Base-by-base conservation (phyloP, 2,888 invertebrate species). In the Platycheirus rosarum region DNA sequence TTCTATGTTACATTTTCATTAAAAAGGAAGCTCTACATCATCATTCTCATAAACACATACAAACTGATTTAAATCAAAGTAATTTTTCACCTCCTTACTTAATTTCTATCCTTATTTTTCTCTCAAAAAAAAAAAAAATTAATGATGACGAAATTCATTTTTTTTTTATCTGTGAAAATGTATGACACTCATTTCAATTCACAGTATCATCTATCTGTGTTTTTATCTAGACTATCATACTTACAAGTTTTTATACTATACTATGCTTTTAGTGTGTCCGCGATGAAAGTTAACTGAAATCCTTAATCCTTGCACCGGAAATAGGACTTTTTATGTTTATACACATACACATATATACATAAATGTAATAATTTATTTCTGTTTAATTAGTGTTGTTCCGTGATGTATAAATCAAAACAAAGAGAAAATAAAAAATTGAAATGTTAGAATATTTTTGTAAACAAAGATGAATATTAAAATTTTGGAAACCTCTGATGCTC, bases 371-470 rank as follows among this genome's bases (percentile, higher is more conserved):
- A 46, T 69, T 75, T 53, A 76, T 70, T 70, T 76, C 37, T 46
- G 53, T 76, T 76, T 76, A 76, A 76, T 76, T 70, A 76, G 62
- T 70, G 6, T n/a, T n/a, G n/a, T n/a, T n/a, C n/a, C n/a, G n/a
- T n/a, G n/a, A n/a, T n/a, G n/a, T n/a, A n/a, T n/a, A n/a, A n/a
- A n/a, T n/a, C n/a, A n/a, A n/a, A n/a, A n/a, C n/a, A n/a, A n/a
- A n/a, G n/a, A n/a, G n/a, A n/a, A n/a, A n/a, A n/a, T n/a, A n/a
- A n/a, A n/a, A n/a, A n/a, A n/a, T n/a, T n/a, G n/a, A n/a, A n/a
- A n/a, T n/a, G n/a, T n/a, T n/a, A n/a, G n/a, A n/a, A n/a, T n/a
- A n/a, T n/a, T n/a, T n/a, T n/a, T n/a, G n/a, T n/a, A n/a, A n/a
- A n/a, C n/a, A n/a, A n/a, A n/a, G n/a, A n/a, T n/a, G n/a, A n/a